Conservation (phyloP, 2,888 invertebrate genomes). For the Electrophaes corylata region DNA sequence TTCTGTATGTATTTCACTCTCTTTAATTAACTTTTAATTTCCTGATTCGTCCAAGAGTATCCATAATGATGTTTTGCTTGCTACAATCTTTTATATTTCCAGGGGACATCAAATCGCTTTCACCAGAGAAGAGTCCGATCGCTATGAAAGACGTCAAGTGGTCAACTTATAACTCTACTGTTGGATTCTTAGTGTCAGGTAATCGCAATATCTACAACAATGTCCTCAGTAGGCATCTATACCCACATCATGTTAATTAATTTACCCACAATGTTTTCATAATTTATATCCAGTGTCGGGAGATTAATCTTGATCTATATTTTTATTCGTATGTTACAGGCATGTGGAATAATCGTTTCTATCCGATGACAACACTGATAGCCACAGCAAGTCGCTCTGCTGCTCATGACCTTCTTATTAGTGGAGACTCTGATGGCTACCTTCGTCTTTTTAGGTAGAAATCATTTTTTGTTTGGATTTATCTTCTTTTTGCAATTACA, state of each 20-base stretch:
- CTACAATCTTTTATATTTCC: constrained; percentile 45
- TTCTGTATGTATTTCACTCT: constrained; percentile 88
- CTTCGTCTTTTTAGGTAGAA: constrained; percentile 90
- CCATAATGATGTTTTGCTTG: neutral
- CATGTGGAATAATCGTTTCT: constrained; percentile 95
- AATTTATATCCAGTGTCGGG: no score
- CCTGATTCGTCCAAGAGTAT: neutral
- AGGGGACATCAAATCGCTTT: constrained; percentile 96
- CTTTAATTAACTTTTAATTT: no score
- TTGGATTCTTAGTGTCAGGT: constrained; percentile 95
- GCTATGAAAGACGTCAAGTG: constrained; percentile 96
- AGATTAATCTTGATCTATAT: neutral
- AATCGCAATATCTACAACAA: constrained; percentile 36
- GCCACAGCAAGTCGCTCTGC: constrained; percentile 92
- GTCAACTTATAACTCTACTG: constrained; percentile 93
- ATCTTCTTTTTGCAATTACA: no score
- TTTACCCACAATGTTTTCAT: neutral
- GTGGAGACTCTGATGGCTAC: constrained; percentile 96
- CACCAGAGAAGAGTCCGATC: constrained; percentile 93
- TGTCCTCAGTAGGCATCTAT: neutral
- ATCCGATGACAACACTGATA: constrained; percentile 92
- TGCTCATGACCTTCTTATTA: constrained; percentile 92
- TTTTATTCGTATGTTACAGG: constrained; percentile 74
- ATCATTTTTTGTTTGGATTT: no score
- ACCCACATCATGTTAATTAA: neutral